A percentile compares a stretch with the other conserved stretches of the same genome.
These are phyloP conservation scores for Drosophila affinis DNA, from an alignment of 2,888 invertebrate genomes.

Conservation along the genomic window DNA sequence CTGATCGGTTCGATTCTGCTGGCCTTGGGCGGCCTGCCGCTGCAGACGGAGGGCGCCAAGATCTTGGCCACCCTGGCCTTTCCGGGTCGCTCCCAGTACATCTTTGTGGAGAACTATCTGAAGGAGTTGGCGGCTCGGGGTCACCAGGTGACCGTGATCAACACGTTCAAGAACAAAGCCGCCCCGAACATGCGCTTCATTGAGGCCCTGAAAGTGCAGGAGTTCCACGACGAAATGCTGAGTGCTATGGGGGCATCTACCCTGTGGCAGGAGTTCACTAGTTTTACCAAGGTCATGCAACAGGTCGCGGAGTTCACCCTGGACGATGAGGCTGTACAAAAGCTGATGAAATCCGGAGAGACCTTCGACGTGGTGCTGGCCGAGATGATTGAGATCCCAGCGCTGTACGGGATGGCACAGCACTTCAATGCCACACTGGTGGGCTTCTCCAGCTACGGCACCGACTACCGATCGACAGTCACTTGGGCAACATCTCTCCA, in stretches of 20 bases:
- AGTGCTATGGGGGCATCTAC: fast-evolving
- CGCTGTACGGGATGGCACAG: conserved; percentile 74
- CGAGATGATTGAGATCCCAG: conserved; percentile 79
- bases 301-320: conserved; percentile 24
- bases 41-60: conserved; percentile 53
- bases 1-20: conserved; percentile 19
- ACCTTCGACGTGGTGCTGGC: conserved; percentile 82
- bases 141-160: conserved; percentile 82
- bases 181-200: conserved; percentile 61
- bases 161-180: conserved; percentile 48
- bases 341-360: conserved; percentile 71
- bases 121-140: conserved; percentile 74
- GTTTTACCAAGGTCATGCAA: not conserved
- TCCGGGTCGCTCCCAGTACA: conserved; percentile 74
- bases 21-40: conserved; percentile 19
- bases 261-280: conserved; percentile 30
- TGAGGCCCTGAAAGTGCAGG: conserved; percentile 33
- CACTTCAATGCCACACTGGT: conserved; percentile 71
- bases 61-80: conserved; percentile 64
- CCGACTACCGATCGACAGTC: conserved; percentile 55
- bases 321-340: conserved; percentile 48
- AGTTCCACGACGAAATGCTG: conserved; percentile 42
- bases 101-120: conserved; percentile 62
- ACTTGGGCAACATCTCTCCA: conserved; percentile 74
- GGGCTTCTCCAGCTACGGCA: conserved; percentile 68